Conservation (phyloP, 2,888 invertebrate species). For the Callyntrura guangdongensis region DNA sequence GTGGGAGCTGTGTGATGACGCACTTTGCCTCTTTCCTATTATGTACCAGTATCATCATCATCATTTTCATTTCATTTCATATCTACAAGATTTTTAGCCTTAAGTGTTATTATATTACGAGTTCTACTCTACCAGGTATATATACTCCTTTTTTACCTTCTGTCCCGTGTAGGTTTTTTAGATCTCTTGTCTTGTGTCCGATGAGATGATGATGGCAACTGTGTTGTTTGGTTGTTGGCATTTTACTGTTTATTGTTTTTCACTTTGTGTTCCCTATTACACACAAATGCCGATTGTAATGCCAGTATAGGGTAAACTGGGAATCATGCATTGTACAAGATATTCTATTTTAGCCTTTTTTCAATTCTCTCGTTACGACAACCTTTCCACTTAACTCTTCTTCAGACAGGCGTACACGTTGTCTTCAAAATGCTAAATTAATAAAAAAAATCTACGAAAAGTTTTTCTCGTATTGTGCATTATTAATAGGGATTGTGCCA, state of each 20-base stretch:
- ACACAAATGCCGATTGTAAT: background rate
- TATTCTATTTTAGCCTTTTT: constrained; percentile 8
- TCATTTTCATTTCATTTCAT: constrained; percentile 53
- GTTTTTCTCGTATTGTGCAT: constrained; percentile 6
- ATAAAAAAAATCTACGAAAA: constrained; percentile 27
- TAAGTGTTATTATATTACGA: constrained; percentile 52
- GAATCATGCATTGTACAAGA: background rate
- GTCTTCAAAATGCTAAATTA: background rate
- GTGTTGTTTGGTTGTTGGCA: constrained; percentile 13
- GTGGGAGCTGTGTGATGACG: constrained; percentile 55
- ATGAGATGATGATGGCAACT: background rate
- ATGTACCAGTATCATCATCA: constrained; percentile 7
- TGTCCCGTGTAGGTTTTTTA: background rate
- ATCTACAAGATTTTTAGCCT: constrained; percentile 42
- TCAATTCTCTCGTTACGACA: background rate
- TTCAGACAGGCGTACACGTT: background rate
- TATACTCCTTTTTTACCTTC: constrained; percentile 15
- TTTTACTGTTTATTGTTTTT: constrained; percentile 14
- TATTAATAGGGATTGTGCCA: constrained; percentile 23
- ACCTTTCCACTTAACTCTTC: background rate
- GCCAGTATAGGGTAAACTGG: background rate
- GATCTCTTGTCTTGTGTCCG: background rate
- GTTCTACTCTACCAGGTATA: background rate
- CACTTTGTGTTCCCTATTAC: background rate
- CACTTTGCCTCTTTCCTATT: constrained; percentile 58